Conservation (phyloP, 2,888 invertebrate species). For the Carabus problematicus region DNA sequence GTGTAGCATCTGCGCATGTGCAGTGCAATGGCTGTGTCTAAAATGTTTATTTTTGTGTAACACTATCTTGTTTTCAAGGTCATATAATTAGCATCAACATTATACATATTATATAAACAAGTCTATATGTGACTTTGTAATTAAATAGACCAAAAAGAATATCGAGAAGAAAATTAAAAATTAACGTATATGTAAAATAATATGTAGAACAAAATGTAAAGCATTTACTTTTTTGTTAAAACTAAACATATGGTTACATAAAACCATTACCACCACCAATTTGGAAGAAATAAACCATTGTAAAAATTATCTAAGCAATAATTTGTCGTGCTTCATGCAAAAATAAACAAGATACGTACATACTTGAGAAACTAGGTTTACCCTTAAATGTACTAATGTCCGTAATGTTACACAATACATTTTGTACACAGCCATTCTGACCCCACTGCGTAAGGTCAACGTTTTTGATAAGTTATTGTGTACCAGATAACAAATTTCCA, state of each 20-base stretch:
- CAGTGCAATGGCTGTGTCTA: slow-evolving; percentile 20
- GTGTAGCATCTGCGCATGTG: slow-evolving; percentile 23
- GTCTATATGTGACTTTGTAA: too few species aligned
- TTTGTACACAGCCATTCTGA: slow-evolving; percentile 38
- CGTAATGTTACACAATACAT: slow-evolving; percentile 14
- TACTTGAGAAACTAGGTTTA: slow-evolving; percentile 19
- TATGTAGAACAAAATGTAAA: too few species aligned
- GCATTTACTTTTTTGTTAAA: background rate
- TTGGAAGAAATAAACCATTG: too few species aligned
- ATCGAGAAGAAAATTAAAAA: background rate
- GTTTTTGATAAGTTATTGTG: slow-evolving; percentile 9
- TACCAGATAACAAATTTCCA: slow-evolving; percentile 33
- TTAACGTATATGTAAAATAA: slow-evolving; percentile 17
- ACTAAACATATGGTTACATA: slow-evolving; percentile 6
- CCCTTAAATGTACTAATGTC: slow-evolving; percentile 3
- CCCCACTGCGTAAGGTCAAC: slow-evolving; percentile 29
- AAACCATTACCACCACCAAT: too few species aligned
- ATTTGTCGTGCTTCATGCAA: slow-evolving; percentile 39
- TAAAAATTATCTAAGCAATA: slow-evolving; percentile 18
- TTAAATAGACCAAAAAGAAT: too few species aligned
- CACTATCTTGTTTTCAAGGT: background rate
- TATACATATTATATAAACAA: too few species aligned
- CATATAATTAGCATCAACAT: too few species aligned
- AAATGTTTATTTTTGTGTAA: slow-evolving; percentile 17
- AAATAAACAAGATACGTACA: slow-evolving; percentile 34